Conservation (phyloP, 2,797 vertebrate species). For the Lepus oiostolus region DNA sequence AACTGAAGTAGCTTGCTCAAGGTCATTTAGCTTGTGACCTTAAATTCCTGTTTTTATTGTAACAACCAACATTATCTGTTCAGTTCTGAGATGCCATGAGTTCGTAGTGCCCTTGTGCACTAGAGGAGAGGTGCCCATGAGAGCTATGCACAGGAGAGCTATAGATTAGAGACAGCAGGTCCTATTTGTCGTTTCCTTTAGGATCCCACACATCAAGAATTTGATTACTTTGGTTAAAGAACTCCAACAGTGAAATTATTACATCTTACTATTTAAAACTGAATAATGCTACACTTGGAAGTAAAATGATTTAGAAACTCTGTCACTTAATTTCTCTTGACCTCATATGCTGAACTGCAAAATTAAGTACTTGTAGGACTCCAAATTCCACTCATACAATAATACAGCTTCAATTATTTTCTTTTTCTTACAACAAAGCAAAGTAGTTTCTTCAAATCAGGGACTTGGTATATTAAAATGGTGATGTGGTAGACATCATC, state of each 20-base stretch:
- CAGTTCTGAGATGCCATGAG: not conserved
- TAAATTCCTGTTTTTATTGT: conserved; percentile 19
- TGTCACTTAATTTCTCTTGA: conserved; percentile 10
- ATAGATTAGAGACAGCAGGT: too few relatives aligned
- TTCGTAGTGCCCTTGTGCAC: not conserved
- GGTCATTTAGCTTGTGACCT: not conserved
- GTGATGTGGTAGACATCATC: not conserved
- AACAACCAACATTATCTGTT: not conserved
- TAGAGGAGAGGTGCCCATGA: not conserved
- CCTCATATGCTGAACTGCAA: not conserved
- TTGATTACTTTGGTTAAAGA: not conserved
- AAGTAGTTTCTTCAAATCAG: not conserved
- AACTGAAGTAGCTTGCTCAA: not conserved
- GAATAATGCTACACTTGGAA: not conserved
- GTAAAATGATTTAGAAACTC: not conserved
- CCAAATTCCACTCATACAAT: not conserved
- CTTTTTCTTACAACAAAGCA: conserved; percentile 36
- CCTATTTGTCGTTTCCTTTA: not conserved
- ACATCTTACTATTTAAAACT: conserved; percentile 7
- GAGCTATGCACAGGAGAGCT: not conserved
- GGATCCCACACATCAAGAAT: not conserved
- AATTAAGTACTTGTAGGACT: not conserved
- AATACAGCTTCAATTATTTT: not conserved
- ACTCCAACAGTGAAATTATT: not conserved
- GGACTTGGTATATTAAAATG: not conserved